These are phyloP conservation scores for Toxotes lorentzi DNA, from an alignment of 2,797 vertebrate species.

Conservation along the genomic window DNA sequence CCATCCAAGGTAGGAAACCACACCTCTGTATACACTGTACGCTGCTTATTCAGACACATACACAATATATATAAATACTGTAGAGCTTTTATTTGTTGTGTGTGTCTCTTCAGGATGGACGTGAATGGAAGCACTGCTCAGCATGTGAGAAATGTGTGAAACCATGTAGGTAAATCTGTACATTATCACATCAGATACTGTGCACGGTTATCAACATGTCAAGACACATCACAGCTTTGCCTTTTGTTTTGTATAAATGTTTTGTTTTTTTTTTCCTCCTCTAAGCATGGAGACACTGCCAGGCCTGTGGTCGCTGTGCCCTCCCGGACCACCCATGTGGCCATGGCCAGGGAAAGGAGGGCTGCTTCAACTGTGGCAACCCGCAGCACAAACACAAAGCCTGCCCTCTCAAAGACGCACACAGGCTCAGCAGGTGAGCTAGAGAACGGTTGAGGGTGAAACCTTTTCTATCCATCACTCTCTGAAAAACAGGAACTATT, in stretches of 20 bases:
- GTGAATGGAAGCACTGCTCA: constrained; percentile 92
- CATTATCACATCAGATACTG: not conserved
- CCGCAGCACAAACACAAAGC: constrained; percentile 88
- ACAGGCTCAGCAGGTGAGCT: constrained; percentile 48
- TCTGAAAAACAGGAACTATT: not conserved
- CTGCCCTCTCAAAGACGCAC: constrained; percentile 80
- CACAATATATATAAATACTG: not conserved
- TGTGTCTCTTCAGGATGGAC: constrained; percentile 87
- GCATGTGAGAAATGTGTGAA: constrained; percentile 94
- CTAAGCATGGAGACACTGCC: constrained; percentile 93
- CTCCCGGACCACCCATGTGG: constrained; percentile 88
- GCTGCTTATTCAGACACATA: not conserved
- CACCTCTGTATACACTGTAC: no score
- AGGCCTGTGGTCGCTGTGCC: constrained; percentile 86
- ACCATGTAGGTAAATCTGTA: constrained; percentile 86
- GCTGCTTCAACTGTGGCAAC: constrained; percentile 91
- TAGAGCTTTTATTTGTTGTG: not conserved
- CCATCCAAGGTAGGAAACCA: constrained; percentile 91
- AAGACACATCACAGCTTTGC: not conserved
- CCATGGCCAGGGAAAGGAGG: constrained; percentile 41
- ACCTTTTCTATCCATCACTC: not conserved
- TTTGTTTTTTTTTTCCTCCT: not conserved
- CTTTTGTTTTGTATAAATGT: not conserved
- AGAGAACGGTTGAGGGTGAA: accelerated
- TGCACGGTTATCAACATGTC: no score